phyloP scores from a whole-genome alignment of 2,888 invertebrate genomes.

The Brachynemurus nebulosus region DNA sequence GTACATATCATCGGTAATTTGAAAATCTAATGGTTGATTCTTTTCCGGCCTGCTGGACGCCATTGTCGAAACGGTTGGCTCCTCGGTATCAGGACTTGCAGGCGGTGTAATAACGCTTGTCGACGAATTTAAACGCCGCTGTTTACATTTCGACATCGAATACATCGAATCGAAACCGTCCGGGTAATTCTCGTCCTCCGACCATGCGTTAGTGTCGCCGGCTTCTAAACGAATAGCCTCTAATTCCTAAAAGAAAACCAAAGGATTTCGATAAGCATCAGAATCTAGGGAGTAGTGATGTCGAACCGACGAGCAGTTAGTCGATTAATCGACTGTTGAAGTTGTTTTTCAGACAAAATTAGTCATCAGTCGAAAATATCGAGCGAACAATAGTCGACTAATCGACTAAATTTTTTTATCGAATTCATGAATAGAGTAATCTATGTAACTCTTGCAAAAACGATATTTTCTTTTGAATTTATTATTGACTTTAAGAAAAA shows the following conservation, averaged over 20 bases:
- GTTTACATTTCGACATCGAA: constrained; percentile 1
- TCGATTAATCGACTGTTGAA: too few species aligned
- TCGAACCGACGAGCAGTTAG: too few species aligned
- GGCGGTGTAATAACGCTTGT: not conserved
- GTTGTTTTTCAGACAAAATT: too few species aligned
- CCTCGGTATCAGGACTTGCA: constrained; percentile 25
- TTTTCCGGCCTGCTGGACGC: constrained; percentile 17
- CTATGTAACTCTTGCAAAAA: too few species aligned
- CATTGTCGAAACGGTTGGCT: constrained; percentile 34
- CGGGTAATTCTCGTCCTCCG: constrained; percentile 67
- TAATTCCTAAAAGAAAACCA: constrained; percentile 46
- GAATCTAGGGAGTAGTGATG: too few species aligned
- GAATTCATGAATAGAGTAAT: too few species aligned
- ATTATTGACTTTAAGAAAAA: too few species aligned
- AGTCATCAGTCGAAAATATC: too few species aligned
- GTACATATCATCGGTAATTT: constrained; percentile 48
- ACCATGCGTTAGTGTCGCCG: constrained; percentile 45
- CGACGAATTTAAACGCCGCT: constrained; percentile 1
- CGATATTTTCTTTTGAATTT: too few species aligned
- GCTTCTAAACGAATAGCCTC: constrained; percentile 54
- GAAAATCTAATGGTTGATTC: constrained; percentile 27
- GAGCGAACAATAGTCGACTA: too few species aligned
- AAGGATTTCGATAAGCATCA: not conserved
- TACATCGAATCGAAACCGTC: constrained; percentile 34
- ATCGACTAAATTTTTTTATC: too few species aligned